Conservation (phyloP, 2,797 vertebrate genomes). For the Garrulus glandarius region DNA sequence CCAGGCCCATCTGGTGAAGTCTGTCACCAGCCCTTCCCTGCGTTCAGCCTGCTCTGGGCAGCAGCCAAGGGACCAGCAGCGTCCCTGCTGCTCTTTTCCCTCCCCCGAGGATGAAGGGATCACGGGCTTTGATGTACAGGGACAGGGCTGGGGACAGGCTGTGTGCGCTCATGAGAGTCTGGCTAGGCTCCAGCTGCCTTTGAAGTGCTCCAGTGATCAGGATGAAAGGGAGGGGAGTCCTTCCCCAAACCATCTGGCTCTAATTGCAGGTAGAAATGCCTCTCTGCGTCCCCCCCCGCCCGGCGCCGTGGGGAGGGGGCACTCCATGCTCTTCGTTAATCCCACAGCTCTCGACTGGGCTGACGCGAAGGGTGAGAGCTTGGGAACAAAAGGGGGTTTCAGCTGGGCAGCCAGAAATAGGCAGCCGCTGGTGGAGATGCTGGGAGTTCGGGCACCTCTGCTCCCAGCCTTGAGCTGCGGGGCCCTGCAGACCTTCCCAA, state of each 20-base stretch:
- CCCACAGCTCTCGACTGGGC: background rate
- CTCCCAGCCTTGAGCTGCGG: background rate
- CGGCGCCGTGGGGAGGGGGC: slow-evolving; percentile 2
- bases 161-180: slow-evolving; percentile 67
- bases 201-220: slow-evolving; percentile 76
- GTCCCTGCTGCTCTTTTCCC: slow-evolving; percentile 59
- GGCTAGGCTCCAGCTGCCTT: slow-evolving; percentile 67
- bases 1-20: background rate
- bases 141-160: slow-evolving; percentile 51
- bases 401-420: slow-evolving; percentile 26
- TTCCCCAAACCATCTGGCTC: slow-evolving; percentile 74
- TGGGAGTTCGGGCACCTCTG: background rate
- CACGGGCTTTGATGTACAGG: slow-evolving; percentile 60
- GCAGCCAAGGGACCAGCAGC: slow-evolving; percentile 54
- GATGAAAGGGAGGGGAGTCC: slow-evolving; percentile 75
- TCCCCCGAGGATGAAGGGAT: slow-evolving; percentile 8
- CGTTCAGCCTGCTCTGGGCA: background rate
- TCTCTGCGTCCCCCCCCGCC: slow-evolving; percentile 2
- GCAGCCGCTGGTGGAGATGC: background rate
- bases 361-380: background rate
- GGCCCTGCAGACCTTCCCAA: background rate
- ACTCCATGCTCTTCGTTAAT: slow-evolving; percentile 15
- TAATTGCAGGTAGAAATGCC: slow-evolving; percentile 75
- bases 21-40: background rate
- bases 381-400: slow-evolving; percentile 36